A percentile compares a stretch with the other conserved stretches of the same genome.
Conservation (phyloP, 2,888 invertebrate species). For the Cerceris rybyensis region DNA sequence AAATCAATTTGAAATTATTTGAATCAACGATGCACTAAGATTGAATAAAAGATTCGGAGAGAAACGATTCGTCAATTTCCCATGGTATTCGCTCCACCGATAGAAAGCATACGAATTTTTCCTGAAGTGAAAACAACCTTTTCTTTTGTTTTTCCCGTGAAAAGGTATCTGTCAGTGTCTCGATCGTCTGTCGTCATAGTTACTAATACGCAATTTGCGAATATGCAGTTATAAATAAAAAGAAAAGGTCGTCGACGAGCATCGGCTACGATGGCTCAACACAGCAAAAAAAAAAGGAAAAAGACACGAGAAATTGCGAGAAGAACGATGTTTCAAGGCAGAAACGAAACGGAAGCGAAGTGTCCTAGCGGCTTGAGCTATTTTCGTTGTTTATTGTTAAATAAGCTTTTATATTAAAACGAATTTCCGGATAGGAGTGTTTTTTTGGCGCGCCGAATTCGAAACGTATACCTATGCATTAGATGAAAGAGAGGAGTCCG, state of each 20-base stretch:
- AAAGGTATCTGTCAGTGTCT: no score
- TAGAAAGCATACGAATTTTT: no score
- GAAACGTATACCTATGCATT: slow-evolving; percentile 8
- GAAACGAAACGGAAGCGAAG: slow-evolving; percentile 16
- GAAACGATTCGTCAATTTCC: no score
- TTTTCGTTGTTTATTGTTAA: slow-evolving; percentile 58
- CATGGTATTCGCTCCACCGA: no score
- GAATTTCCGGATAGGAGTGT: slow-evolving; percentile 56
- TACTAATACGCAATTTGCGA: neutral
- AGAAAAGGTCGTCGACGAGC: neutral
- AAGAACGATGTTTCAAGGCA: slow-evolving; percentile 1
- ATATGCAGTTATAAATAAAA: neutral
- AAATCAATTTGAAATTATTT: no score
- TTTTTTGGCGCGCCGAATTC: slow-evolving; percentile 62
- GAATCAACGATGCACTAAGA: no score
- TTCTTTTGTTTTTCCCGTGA: no score
- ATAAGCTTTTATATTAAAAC: slow-evolving; percentile 56
- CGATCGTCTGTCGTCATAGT: no score
- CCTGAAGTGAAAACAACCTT: no score
- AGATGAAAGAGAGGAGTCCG: neutral
- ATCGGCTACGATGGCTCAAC: neutral
- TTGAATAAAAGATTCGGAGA: no score
- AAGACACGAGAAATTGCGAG: slow-evolving; percentile 12
- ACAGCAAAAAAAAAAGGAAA: neutral
- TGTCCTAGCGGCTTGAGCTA: slow-evolving; percentile 50